These are phyloP conservation scores for Arvicanthis niloticus DNA, from an alignment of 2,113 vertebrate species.

Conservation along the genomic window DNA sequence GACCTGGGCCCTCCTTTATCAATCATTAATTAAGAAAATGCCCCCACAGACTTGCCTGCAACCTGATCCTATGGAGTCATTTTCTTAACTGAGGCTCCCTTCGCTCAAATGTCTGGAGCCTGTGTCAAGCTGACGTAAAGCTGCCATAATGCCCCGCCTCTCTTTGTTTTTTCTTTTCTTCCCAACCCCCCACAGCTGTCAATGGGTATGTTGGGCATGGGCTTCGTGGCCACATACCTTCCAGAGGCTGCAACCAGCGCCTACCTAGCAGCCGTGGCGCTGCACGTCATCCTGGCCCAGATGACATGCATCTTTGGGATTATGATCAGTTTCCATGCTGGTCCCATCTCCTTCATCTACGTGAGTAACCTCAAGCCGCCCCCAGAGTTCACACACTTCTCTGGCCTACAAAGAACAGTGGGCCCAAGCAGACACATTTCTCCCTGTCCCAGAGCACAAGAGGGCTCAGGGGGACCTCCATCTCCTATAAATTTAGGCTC, in stretches of 20 bases:
- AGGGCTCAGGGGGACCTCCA: not conserved
- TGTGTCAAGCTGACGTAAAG: not conserved
- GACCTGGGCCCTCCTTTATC: not conserved
- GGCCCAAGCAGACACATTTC: not conserved
- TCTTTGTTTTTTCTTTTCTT: not conserved
- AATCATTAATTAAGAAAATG: not conserved
- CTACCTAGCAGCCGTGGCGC: constrained; percentile 80
- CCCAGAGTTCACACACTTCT: not conserved
- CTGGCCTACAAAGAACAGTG: not conserved
- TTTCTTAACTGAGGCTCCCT: not conserved
- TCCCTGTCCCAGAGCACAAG: not conserved
- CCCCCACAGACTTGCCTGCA: not conserved
- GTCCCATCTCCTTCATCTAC: constrained; percentile 81
- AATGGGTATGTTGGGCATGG: constrained; percentile 80
- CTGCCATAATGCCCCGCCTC: not conserved
- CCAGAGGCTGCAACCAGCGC: constrained; percentile 75
- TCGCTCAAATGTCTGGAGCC: not conserved
- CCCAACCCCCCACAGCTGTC: constrained; percentile 67
- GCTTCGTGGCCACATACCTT: constrained; percentile 76
- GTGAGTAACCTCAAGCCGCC: constrained; percentile 78
- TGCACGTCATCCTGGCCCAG: constrained; percentile 81
- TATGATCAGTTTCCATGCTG: constrained; percentile 75
- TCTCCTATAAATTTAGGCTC: not conserved
- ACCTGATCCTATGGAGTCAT: not conserved
- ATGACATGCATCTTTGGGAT: constrained; percentile 81